Percentiles rank a stretch among this genome's conserved stretches.
Conservation (phyloP, 2,113 vertebrate species). For the Silurus meridionalis region DNA sequence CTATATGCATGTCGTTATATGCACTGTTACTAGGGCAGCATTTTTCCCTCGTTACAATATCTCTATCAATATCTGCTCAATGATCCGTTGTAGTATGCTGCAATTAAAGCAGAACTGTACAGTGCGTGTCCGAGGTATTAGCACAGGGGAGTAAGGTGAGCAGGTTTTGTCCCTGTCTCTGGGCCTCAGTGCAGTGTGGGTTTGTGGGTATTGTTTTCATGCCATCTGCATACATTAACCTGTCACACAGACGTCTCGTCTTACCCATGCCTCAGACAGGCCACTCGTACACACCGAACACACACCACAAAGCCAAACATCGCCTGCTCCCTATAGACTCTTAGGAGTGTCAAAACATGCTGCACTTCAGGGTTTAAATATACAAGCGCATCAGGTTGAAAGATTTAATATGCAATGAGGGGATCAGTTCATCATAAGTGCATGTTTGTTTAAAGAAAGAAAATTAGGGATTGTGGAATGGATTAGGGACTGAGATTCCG, state of each 20-base stretch:
- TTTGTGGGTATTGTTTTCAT: constrained; percentile 70
- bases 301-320: constrained; percentile 56
- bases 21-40: neutral
- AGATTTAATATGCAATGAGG: neutral
- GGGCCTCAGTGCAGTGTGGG: constrained; percentile 42
- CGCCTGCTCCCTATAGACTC: neutral
- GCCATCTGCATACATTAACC: constrained; percentile 77
- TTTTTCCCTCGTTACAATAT: neutral
- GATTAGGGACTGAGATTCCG: neutral
- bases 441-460: neutral
- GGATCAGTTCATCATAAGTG: neutral
- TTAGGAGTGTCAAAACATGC: neutral
- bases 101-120: constrained; percentile 2
- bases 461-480: neutral
- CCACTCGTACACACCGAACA: constrained; percentile 64
- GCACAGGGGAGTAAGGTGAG: constrained; percentile 45
- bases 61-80: neutral
- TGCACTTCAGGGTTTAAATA: neutral
- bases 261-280: constrained; percentile 64
- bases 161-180: constrained; percentile 50
- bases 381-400: neutral
- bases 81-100: neutral
- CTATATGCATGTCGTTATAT: neutral
- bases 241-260: constrained; percentile 70
- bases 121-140: neutral